A percentile compares a stretch with the other conserved stretches of the same genome.
phyloP scores from a whole-genome alignment of 2,113 vertebrate species.

The Notothenia rossii region DNA sequence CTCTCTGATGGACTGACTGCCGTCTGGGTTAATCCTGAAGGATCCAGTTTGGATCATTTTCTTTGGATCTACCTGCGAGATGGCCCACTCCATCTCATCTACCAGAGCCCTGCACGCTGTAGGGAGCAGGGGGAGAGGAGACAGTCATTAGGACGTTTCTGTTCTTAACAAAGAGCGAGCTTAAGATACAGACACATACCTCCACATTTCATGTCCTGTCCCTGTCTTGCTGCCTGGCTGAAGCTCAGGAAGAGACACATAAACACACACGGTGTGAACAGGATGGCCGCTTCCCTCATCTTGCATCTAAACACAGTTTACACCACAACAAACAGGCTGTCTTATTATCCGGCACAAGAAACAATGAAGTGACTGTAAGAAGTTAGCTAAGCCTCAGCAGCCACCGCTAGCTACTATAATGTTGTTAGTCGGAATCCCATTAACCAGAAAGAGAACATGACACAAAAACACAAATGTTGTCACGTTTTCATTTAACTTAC shows the following conservation, averaged over 20 bases:
- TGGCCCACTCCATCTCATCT: conserved; percentile 96
- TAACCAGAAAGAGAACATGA: accelerated
- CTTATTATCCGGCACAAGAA: conserved; percentile 9
- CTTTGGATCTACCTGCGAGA: conserved; percentile 92
- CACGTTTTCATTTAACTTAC: conserved; percentile 58
- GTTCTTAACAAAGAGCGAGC: background rate
- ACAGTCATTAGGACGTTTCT: background rate
- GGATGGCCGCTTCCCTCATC: conserved; percentile 70
- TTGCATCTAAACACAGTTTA: conserved; percentile 51
- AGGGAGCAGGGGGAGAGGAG: background rate
- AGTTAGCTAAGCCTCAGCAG: background rate
- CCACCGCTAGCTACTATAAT: background rate
- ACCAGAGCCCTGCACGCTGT: conserved; percentile 95
- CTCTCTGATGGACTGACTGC: conserved; percentile 94
- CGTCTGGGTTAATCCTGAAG: conserved; percentile 96
- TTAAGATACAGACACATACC: conserved; percentile 54
- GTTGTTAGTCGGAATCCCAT: no score
- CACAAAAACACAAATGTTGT: background rate
- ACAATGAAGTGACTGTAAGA: background rate
- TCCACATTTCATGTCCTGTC: conserved; percentile 85
- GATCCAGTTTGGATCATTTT: conserved; percentile 96
- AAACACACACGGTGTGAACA: conserved; percentile 62
- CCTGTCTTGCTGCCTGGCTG: conserved; percentile 74
- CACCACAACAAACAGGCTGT: background rate
- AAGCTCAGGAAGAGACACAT: conserved; percentile 59